Base-by-base conservation (phyloP, 2,113 vertebrate genomes). In the Lophura nycthemera region DNA sequence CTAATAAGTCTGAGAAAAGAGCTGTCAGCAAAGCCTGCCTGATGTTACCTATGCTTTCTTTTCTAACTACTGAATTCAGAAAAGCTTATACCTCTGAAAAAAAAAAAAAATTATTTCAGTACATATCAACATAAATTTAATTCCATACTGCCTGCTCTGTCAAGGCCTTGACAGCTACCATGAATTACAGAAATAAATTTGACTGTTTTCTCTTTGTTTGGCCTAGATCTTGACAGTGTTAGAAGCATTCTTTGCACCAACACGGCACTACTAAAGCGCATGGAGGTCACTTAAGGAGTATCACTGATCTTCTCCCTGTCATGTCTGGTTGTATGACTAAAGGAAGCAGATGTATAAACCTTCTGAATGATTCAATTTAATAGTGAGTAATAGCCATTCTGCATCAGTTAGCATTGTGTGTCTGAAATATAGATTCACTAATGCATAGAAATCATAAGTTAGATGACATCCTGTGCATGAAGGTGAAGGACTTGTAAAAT, bases 401-500 rank as follows among this genome's bases (percentile, higher is more conserved):
- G 79, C 34, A 66, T 42, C 52, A 32, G 60, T 83, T 79, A 88
- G 60, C 60, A 38, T 13, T 42, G 21, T 36, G 10, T 21, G 36
- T 70, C 65, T 71, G 24, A 64, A 42, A 70, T 19, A 47, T 10
- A 47, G 50, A 47, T 25, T 72, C 50, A 61, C 27, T 56, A 76
- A 86, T 29, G 45, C 54, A 63, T 17, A 66, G n/a, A 18, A 82
- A 76, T 30, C 34, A 4, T 52, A 65, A 32, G 57, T 72, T 27
- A 40, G 80, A 47, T 63, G 75, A 40, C 45, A 66, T 52, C 27
- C 42, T 72, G 45, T 34, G 22, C 11, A 48, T 38, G 75, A 65
- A 48, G 83, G 61, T 74, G 54, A 92, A 73, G 71, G 81, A 40
- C n/a, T 73, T 74, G 63, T 66, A 79, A 79, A 92, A 79, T 86